phyloP scores from a whole-genome alignment of 1,140 invertebrate species.

The Telenomus remus region DNA sequence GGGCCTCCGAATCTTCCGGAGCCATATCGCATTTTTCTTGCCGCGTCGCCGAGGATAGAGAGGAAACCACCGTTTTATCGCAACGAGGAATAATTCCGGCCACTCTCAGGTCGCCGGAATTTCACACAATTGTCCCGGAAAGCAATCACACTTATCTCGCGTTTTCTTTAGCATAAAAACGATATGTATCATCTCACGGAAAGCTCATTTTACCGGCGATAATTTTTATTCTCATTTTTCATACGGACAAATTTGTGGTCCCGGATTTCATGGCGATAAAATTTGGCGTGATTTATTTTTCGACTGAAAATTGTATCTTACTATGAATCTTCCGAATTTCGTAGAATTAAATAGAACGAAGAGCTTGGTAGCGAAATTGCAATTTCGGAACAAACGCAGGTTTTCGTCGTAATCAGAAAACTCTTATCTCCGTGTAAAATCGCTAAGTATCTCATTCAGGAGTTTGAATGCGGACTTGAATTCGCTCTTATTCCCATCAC shows the following conservation, averaged over 20 bases:
- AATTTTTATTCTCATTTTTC: neutral
- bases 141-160: constrained; percentile 58
- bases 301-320: no score
- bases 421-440: constrained; percentile 11
- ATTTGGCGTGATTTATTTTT: no score
- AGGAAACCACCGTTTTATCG: constrained; percentile 59
- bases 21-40: constrained; percentile 57
- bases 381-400: no score
- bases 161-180: constrained; percentile 53
- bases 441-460: constrained; percentile 12
- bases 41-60: constrained; percentile 31
- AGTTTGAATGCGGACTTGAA: constrained; percentile 23
- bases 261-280: no score
- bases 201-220: neutral
- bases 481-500: neutral
- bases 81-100: constrained; percentile 52
- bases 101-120: constrained; percentile 49
- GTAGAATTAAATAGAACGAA: no score
- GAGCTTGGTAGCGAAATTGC: no score
- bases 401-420: neutral
- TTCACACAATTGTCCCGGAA: constrained; percentile 55
- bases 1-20: constrained; percentile 45
- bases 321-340: no score
- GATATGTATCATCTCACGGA: constrained; percentile 40
- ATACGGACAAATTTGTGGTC: no score